Conservation (phyloP, 30 jellyfish, hydroid and myxozoan species). For the Sanderia malayensis region DNA sequence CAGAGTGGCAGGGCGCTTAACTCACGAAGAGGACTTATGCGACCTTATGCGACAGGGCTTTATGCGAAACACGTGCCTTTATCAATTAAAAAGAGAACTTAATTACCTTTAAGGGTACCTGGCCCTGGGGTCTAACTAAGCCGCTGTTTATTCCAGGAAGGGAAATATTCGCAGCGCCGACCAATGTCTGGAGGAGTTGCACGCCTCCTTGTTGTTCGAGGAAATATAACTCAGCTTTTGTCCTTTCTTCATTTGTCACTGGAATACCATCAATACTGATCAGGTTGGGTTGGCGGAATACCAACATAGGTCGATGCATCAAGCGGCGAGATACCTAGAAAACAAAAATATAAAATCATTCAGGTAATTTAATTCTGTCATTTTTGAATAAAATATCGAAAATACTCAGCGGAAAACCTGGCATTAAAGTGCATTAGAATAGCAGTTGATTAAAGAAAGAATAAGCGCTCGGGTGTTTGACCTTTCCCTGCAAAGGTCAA, state of each 20-base stretch:
- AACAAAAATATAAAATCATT: not conserved
- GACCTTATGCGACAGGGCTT: too few species aligned
- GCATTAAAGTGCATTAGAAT: too few species aligned
- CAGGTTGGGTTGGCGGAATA: slow-evolving; percentile 82
- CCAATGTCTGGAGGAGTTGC: slow-evolving; percentile 48
- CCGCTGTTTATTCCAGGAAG: slow-evolving; percentile 44
- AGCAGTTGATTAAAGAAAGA: too few species aligned
- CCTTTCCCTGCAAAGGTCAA: too few species aligned
- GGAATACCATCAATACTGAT: slow-evolving; percentile 89
- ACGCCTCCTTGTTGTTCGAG: slow-evolving; percentile 87
- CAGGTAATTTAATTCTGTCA: too few species aligned
- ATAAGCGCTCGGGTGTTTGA: too few species aligned
- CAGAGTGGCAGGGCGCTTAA: too few species aligned
- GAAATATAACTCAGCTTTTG: slow-evolving; percentile 90
- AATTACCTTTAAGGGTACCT: slow-evolving; percentile 50
- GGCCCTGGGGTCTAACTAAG: slow-evolving; percentile 20
- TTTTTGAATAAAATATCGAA: too few species aligned
- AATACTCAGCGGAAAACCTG: too few species aligned
- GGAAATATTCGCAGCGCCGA: slow-evolving; percentile 55
- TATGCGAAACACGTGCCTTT: too few species aligned
- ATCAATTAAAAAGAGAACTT: too few species aligned
- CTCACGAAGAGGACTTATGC: too few species aligned
- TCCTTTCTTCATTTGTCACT: slow-evolving; percentile 88
- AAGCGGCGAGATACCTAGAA: slow-evolving; percentile 83
- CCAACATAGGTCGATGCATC: slow-evolving; percentile 87